A percentile compares a stretch with the other conserved stretches of the same genome.
Evolutionary conservation across 1,140 invertebrate species (phyloP).

Genomic region (Branchinecta lynchi): DNA sequence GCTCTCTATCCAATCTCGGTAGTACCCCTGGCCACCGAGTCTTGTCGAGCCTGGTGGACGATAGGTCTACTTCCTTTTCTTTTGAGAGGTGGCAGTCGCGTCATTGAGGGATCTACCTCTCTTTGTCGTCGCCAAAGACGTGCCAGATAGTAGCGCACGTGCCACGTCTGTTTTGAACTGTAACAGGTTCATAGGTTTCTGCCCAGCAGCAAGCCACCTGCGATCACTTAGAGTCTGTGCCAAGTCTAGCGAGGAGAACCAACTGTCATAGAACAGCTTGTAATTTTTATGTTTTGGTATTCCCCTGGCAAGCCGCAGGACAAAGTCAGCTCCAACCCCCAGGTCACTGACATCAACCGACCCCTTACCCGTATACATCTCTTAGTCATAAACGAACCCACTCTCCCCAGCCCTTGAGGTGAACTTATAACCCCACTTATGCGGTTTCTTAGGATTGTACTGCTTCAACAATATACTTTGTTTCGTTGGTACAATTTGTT

Average conservation of each 20-base stretch:
- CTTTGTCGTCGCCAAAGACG: not conserved
- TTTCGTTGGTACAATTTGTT: conserved; percentile 14
- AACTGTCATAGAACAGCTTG: conserved; percentile 7
- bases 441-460: conserved; percentile 15
- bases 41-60: not conserved
- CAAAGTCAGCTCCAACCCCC: not conserved
- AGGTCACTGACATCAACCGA: not conserved
- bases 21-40: not conserved
- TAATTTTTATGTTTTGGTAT: conserved; percentile 12
- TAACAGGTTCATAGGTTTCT: conserved; percentile 5
- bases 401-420: not conserved
- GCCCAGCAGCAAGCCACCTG: not conserved
- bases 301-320: not conserved
- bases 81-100: not conserved
- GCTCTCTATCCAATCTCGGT: not conserved
- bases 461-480: conserved; percentile 4
- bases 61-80: conserved; percentile 1
- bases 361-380: not conserved
- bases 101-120: not conserved
- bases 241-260: not conserved
- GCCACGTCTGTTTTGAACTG: conserved; percentile 4
- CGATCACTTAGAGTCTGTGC: not conserved
- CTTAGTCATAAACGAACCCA: not conserved
- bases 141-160: not conserved
- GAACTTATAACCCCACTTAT: conserved; percentile 7